phyloP scores from a whole-genome alignment of 2,797 vertebrate species.

The Falco biarmicus region DNA sequence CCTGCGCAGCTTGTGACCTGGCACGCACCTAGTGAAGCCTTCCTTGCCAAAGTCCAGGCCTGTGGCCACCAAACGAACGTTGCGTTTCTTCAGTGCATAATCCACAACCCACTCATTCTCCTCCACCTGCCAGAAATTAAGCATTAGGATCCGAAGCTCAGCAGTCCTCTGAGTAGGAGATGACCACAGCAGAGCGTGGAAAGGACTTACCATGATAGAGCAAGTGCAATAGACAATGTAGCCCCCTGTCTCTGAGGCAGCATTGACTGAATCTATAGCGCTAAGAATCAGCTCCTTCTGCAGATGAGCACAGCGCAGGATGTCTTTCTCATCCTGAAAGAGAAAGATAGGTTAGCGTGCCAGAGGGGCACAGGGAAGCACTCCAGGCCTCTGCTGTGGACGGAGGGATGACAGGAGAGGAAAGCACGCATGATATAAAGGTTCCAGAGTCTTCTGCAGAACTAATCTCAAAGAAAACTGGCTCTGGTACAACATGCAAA shows the following conservation, averaged over 20 bases:
- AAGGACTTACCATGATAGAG: slow-evolving; percentile 86
- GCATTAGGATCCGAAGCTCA: background rate
- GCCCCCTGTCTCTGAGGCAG: slow-evolving; percentile 88
- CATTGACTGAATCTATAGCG: slow-evolving; percentile 93
- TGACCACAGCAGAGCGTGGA: rapidly evolving
- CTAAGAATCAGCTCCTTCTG: slow-evolving; percentile 95
- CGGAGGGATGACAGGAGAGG: background rate
- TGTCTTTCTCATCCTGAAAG: slow-evolving; percentile 88
- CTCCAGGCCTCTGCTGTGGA: background rate
- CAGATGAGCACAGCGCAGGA: slow-evolving; percentile 91
- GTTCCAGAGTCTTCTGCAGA: background rate
- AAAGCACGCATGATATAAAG: background rate
- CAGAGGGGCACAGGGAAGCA: background rate
- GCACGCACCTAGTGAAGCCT: slow-evolving; percentile 89
- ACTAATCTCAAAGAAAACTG: background rate
- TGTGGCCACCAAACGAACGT: slow-evolving; percentile 92
- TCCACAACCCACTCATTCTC: slow-evolving; percentile 99
- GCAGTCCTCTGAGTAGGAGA: background rate
- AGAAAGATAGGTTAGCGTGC: background rate
- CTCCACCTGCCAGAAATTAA: slow-evolving; percentile 83
- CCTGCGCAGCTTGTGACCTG: background rate
- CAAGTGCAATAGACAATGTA: slow-evolving; percentile 97
- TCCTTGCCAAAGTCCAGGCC: slow-evolving; percentile 97
- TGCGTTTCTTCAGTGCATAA: slow-evolving; percentile 96
- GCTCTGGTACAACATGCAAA: background rate